Conservation (phyloP, 2,113 vertebrate genomes). For the Holacanthus passer region DNA sequence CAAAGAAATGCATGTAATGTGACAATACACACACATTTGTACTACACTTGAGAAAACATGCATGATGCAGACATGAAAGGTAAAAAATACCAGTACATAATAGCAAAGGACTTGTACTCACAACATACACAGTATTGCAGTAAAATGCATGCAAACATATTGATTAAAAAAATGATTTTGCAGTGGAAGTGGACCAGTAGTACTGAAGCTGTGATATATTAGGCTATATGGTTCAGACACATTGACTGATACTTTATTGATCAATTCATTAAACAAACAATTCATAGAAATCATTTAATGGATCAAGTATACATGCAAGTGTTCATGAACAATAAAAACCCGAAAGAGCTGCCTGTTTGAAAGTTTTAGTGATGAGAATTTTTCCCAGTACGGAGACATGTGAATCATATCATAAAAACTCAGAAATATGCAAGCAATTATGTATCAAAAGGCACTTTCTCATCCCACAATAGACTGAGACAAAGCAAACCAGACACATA, state of each 20-base stretch:
- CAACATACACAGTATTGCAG: neutral
- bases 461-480: neutral
- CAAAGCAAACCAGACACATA: constrained; percentile 20
- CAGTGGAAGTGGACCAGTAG: neutral
- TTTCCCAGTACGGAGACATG: neutral
- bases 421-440: neutral
- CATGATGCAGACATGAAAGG: neutral
- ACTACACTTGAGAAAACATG: constrained; percentile 10
- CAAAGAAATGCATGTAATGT: neutral
- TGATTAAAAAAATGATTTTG: neutral
- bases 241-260: neutral
- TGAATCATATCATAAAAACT: neutral
- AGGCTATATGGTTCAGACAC: neutral
- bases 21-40: no score
- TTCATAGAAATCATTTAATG: neutral
- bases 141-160: neutral
- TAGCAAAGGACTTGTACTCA: neutral
- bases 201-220: neutral
- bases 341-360: neutral
- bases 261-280: neutral
- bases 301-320: neutral
- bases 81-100: neutral
- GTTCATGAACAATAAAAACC: neutral
- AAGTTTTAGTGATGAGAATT: neutral
- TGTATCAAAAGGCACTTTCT: neutral